Evolutionary conservation across 2,113 vertebrate species (phyloP).

Genomic region (Hoplias malabaricus): DNA sequence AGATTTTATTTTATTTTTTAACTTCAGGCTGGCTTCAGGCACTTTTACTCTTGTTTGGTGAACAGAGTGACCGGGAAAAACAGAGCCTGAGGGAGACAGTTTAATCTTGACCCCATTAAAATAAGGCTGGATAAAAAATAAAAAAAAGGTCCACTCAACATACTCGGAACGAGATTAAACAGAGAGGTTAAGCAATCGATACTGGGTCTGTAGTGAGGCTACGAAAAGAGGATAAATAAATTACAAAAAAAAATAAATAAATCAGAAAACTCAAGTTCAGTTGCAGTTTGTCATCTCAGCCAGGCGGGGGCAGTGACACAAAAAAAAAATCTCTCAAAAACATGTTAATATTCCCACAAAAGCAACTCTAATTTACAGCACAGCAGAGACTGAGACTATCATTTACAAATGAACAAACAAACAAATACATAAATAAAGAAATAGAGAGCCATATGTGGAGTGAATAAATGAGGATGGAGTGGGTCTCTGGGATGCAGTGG

Average conservation of each 20-base stretch:
- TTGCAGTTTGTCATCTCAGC: background rate
- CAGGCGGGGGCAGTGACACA: constrained; percentile 42
- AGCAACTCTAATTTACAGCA: constrained; percentile 62
- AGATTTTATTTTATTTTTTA: background rate
- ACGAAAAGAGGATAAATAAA: constrained; percentile 65
- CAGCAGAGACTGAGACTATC: constrained; percentile 53
- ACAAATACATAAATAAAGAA: constrained; percentile 60
- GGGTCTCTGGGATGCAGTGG: constrained; percentile 50
- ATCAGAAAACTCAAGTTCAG: constrained; percentile 41
- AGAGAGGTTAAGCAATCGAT: constrained; percentile 61
- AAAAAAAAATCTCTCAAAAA: background rate
- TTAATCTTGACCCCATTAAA: constrained; percentile 70
- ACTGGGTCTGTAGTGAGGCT: constrained; percentile 46
- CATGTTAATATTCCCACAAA: constrained; percentile 23
- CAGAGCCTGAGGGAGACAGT: constrained; percentile 57
- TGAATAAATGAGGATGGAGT: constrained; percentile 65
- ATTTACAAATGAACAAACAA: constrained; percentile 66
- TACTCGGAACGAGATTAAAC: constrained; percentile 60
- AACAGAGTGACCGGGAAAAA: background rate
- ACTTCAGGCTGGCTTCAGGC: background rate
- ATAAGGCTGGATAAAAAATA: constrained; percentile 64
- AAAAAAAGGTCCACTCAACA: constrained; percentile 62
- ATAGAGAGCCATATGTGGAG: constrained; percentile 37
- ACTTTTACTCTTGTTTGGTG: background rate
- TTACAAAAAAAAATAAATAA: constrained; percentile 40